These are phyloP conservation scores for Latrodectus elegans DNA, from an alignment of 2,888 invertebrate species.

Conservation along the genomic window DNA sequence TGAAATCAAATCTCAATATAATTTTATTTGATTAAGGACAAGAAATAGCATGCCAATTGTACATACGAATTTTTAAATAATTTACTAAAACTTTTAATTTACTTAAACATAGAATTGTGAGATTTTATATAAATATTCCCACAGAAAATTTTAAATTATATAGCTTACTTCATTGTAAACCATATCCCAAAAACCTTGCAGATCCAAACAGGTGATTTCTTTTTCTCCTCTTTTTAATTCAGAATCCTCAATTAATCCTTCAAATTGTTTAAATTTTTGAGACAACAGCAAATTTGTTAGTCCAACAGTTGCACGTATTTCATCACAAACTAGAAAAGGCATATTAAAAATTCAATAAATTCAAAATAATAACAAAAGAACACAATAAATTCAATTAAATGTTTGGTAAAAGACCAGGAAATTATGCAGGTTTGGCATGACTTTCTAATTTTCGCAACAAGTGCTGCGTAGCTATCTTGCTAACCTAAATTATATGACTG, in stretches of 20 bases:
- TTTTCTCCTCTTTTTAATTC: constrained; percentile 75
- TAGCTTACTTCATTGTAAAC: constrained; percentile 75
- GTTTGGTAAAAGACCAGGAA: not conserved
- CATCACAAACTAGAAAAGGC: constrained; percentile 73
- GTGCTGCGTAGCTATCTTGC: too few species aligned
- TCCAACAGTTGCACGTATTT: constrained; percentile 75
- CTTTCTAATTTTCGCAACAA: too few species aligned
- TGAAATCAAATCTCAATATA: too few species aligned
- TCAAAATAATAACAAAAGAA: not conserved
- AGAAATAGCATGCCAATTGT: too few species aligned
- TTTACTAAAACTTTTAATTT: too few species aligned
- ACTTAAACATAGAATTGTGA: too few species aligned
- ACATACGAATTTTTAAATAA: too few species aligned
- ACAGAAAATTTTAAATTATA: too few species aligned
- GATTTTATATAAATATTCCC: too few species aligned
- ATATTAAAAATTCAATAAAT: not conserved
- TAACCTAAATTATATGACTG: too few species aligned
- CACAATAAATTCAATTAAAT: not conserved
- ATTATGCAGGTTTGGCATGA: too few species aligned
- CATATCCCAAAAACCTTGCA: constrained; percentile 78
- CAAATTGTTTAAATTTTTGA: constrained; percentile 76
- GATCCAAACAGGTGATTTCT: constrained; percentile 75
- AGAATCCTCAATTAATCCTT: constrained; percentile 76
- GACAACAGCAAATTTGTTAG: constrained; percentile 76
- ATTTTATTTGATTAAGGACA: too few species aligned